Base-by-base conservation (phyloP, 2,888 invertebrate genomes). In the Parnassius mnemosyne region DNA sequence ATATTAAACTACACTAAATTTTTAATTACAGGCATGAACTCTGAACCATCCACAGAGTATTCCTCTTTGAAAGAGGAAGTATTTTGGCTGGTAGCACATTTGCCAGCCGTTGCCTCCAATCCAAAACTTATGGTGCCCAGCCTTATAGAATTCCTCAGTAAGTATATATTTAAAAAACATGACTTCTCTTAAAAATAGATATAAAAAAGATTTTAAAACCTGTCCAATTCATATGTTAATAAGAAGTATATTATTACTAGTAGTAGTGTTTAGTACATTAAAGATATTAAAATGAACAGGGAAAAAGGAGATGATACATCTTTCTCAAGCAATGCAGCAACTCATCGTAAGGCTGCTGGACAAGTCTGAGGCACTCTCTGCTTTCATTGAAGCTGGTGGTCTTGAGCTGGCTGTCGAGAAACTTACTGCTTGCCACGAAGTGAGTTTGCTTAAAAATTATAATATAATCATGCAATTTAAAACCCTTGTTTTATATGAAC, bases 251-350 rank as follows among this genome's bases (percentile, higher is more conserved):
- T 7, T 7, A 7, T 34, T 34, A 34, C 7, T 34, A 7, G 34
- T 34, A 34, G 34, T 34, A 34, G 34, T 34, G 3, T 34, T 34
- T 34, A 34, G 7, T 7, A 34, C 34, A 7, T 7, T 7, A 34
- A 53, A 11, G 2, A 41, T 53, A 0, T 44, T 63, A 3, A 51
- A 59, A 53, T 61, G 7, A 65, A 54, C 69, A 84, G 87, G 75
- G 25, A 85, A 80, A 66, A 84, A 82, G 58, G 85, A 84, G 52
- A 72, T 85, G 64, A 80, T 89, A 42, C 80, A 85, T 68, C 85
- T 98, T 10, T 97, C 97, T 0, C 97, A 97, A 82, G 97, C 97
- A 3, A 93, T 98, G 79, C 93, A 97, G 58, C 96, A 96, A 93
- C 95, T 97, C 73, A 94, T 97, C 47, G 90, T 96, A 11, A 94